These are phyloP conservation scores for Encarsia formosa DNA, from an alignment of 2,888 invertebrate genomes.

Conservation along the genomic window DNA sequence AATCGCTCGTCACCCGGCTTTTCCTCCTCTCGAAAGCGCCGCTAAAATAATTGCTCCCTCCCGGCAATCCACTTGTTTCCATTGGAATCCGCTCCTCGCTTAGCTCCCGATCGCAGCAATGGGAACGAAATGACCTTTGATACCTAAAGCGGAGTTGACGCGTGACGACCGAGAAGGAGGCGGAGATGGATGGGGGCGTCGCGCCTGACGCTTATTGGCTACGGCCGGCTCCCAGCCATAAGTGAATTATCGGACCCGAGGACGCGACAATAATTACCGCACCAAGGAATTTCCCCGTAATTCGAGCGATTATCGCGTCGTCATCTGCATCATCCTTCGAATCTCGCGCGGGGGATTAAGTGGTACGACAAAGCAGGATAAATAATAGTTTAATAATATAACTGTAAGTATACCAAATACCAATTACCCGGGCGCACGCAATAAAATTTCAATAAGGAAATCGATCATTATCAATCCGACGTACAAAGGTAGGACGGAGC, in stretches of 20 bases:
- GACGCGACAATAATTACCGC: no score
- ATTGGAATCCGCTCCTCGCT: conserved; percentile 17
- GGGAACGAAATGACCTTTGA: conserved; percentile 36
- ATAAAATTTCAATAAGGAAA: conserved; percentile 30
- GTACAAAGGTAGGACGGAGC: background rate
- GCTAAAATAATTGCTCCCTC: conserved; percentile 39
- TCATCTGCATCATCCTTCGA: no score
- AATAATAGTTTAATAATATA: no score
- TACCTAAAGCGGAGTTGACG: no score
- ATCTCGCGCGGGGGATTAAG: no score
- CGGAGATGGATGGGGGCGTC: background rate
- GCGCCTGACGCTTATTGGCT: conserved; percentile 27
- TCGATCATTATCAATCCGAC: conserved; percentile 26
- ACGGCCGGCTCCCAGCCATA: conserved; percentile 2
- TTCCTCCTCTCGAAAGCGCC: conserved; percentile 14
- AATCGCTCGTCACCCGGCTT: conserved; percentile 29
- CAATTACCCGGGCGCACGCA: conserved; percentile 20
- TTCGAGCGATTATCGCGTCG: no score
- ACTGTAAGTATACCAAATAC: conserved; percentile 25
- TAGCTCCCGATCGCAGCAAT: conserved; percentile 27
- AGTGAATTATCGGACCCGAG: conserved; percentile 21
- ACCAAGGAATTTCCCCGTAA: no score
- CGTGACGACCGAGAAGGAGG: no score
- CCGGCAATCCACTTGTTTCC: conserved; percentile 25
- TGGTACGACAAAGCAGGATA: no score